Base-by-base conservation (phyloP, 2,888 invertebrate genomes). In the Noctua janthina region DNA sequence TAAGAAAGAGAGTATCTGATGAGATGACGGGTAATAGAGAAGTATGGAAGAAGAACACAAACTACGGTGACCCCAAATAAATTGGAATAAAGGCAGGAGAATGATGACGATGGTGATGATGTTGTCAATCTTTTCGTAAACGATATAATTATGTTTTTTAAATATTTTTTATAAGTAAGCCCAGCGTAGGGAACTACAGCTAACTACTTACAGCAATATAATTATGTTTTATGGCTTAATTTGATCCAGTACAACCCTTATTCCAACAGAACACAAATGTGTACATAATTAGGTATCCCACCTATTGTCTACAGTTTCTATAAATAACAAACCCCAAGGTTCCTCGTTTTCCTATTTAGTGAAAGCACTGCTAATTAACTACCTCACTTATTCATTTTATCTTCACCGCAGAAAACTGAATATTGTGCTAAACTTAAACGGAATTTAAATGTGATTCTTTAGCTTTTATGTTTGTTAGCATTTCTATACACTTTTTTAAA, bases 321-420 rank as follows among this genome's bases (percentile, higher is more conserved):
- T 35, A 51, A 59, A 68, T 17, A 46, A 68, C 6, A 20, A 46
- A 35, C 13, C 6, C 15, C 20, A 23, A 4, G 20, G 15, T 43
- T 13, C n/a, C n/a, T n/a, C 35, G n/a, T 46, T 54, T 82, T 62
- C 23, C n/a, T 54, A n/a, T 68, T 76, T 23, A 62, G 43, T 59
- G 51, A 62, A 62, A 76, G 35, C 43, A 20, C 46, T 54, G 35
- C 23, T 81, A 82, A 76, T 81, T 76, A 68, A 62, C 68, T 54
- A 46, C 51, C 23, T 82, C 23, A 76, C 8, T 59, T 74, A 82
- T 75, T 81, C n/a, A 82, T 68, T 54, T 17, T 76, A 59, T 54
- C 76, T 82, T 68, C 51, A 10, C 76, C 68, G 23, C 51, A 15
- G 35, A 76, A 76, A 62, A 7, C 23, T n/a, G 46, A 69, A 82